Percentiles rank a stretch among this genome's conserved stretches.
phyloP scores from a whole-genome alignment of 2,113 vertebrate genomes.

The Smithornis capensis region DNA sequence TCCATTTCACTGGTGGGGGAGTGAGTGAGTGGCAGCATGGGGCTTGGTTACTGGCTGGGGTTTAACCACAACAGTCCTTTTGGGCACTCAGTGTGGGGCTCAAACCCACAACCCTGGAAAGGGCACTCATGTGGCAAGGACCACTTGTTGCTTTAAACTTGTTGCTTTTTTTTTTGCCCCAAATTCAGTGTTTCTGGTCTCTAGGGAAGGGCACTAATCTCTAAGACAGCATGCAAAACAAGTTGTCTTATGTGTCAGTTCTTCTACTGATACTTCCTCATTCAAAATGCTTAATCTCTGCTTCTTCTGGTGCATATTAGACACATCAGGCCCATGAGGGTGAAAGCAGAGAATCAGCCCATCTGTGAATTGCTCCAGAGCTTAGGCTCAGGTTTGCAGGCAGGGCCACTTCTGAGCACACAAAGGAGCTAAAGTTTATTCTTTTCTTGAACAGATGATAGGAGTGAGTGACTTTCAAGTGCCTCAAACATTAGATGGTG shows the following conservation, averaged over 20 bases:
- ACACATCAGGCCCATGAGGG: not conserved
- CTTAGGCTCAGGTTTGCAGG: not conserved
- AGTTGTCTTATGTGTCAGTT: not conserved
- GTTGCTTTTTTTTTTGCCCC: too few relatives aligned
- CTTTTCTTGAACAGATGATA: not conserved
- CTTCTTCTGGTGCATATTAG: not conserved
- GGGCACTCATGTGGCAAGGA: not conserved
- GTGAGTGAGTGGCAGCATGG: not conserved
- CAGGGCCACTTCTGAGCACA: not conserved
- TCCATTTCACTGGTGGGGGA: fast-evolving
- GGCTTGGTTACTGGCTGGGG: not conserved
- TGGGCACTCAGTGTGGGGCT: not conserved
- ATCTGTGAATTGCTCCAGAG: not conserved
- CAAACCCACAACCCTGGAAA: not conserved
- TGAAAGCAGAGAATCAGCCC: not conserved
- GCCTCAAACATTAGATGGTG: not conserved
- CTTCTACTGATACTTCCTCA: not conserved
- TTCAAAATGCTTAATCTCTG: not conserved
- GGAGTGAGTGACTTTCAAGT: not conserved
- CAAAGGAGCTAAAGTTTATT: not conserved
- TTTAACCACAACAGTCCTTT: not conserved
- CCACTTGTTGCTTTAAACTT: not conserved
- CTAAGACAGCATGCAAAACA: not conserved
- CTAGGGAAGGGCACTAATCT: not conserved
- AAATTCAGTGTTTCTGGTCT: not conserved